These are phyloP conservation scores for Taxidea taxus DNA, from an alignment of 2,113 vertebrate species.

Conservation along the genomic window DNA sequence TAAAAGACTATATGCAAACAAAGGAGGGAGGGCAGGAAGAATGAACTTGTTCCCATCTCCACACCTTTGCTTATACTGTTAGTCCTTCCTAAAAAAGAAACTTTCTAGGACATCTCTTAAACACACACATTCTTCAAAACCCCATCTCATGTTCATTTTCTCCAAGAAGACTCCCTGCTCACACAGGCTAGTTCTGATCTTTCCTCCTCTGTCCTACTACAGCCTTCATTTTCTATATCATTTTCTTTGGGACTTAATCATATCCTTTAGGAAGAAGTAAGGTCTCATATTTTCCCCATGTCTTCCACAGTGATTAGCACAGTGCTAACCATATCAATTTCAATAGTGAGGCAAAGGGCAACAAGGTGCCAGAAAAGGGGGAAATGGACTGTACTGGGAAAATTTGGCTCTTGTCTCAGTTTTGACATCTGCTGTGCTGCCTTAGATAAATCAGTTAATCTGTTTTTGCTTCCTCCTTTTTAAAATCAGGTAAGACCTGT, in stretches of 20 bases:
- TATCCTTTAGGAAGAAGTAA: background rate
- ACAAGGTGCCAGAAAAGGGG: background rate
- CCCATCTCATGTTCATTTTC: background rate
- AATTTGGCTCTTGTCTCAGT: background rate
- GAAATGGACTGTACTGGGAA: background rate
- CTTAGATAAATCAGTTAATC: constrained; percentile 21
- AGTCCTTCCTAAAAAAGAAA: background rate
- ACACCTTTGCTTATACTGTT: background rate
- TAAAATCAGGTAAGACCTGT: constrained; percentile 16
- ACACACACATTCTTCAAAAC: background rate
- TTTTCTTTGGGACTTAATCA: background rate
- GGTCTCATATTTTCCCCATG: background rate
- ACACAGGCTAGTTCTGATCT: background rate
- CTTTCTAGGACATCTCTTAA: background rate
- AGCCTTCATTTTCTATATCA: background rate
- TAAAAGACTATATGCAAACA: background rate
- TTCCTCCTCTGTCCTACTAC: background rate
- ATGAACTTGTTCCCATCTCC: background rate
- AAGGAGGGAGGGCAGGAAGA: background rate
- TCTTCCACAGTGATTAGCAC: background rate
- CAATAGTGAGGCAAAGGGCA: background rate
- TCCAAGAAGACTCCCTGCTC: background rate
- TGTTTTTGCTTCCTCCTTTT: constrained; percentile 35
- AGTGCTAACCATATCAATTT: background rate
- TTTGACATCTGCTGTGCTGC: background rate